These are phyloP conservation scores for Unio delphinus DNA, from an alignment of 2,888 invertebrate genomes.

Conservation along the genomic window DNA sequence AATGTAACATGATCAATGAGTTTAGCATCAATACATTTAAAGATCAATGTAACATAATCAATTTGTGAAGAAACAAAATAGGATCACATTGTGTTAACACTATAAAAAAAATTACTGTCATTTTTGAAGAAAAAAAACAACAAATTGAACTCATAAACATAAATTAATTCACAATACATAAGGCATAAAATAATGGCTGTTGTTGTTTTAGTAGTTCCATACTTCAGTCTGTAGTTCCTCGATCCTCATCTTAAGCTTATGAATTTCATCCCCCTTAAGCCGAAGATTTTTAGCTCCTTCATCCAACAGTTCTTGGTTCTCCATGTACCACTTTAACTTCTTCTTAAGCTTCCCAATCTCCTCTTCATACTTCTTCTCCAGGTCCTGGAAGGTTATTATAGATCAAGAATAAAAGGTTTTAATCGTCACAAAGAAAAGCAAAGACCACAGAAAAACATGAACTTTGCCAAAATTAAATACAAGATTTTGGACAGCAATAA, in stretches of 20 bases:
- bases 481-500: too few relatives aligned
- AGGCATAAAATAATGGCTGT: not conserved
- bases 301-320: slow-evolving; percentile 69
- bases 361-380: slow-evolving; percentile 50
- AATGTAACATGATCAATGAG: too few relatives aligned
- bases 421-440: not conserved
- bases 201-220: not conserved
- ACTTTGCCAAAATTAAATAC: too few relatives aligned
- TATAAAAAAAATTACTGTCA: too few relatives aligned
- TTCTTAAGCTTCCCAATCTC: slow-evolving; percentile 56
- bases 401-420: not conserved
- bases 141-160: not conserved
- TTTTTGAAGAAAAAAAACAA: too few relatives aligned
- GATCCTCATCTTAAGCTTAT: slow-evolving; percentile 56
- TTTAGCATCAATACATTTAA: too few relatives aligned
- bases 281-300: slow-evolving; percentile 54
- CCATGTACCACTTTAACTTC: slow-evolving; percentile 68
- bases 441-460: too few relatives aligned
- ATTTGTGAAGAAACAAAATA: too few relatives aligned
- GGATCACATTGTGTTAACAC: too few relatives aligned
- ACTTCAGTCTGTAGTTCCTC: slow-evolving; percentile 64
- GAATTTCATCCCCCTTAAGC: slow-evolving; percentile 61
- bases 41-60: too few relatives aligned
- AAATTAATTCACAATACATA: too few relatives aligned
- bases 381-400: slow-evolving; percentile 35